Evolutionary conservation across 2,797 vertebrate species (phyloP).

Genomic region (Cyclopterus lumpus): DNA sequence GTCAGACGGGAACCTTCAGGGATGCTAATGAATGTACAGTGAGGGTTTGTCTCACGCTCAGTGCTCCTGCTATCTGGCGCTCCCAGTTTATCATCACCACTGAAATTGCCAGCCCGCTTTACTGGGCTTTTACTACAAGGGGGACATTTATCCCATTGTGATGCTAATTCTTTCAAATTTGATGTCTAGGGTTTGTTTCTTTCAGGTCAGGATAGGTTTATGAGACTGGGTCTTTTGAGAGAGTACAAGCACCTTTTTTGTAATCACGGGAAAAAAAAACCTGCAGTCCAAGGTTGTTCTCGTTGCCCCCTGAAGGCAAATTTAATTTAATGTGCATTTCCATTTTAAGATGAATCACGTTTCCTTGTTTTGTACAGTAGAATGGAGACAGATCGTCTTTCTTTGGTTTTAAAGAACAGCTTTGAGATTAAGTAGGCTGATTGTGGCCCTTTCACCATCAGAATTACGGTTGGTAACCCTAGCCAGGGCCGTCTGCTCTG

Average conservation of each 20-base stretch:
- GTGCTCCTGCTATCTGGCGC: constrained; percentile 73
- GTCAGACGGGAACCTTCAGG: constrained; percentile 73
- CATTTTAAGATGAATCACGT: constrained; percentile 84
- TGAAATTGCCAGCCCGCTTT: constrained; percentile 81
- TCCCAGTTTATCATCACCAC: constrained; percentile 80
- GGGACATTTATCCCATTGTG: constrained; percentile 82
- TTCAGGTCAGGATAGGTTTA: constrained; percentile 70
- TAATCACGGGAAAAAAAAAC: constrained; percentile 58
- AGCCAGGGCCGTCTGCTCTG: constrained; percentile 88
- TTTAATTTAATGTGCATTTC: constrained; percentile 84
- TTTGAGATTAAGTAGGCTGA: constrained; percentile 90
- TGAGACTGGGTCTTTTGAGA: constrained; percentile 65
- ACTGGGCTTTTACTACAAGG: constrained; percentile 73
- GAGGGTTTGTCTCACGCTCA: constrained; percentile 78
- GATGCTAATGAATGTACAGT: constrained; percentile 80
- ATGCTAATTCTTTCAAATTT: constrained; percentile 85
- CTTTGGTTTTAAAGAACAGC: constrained; percentile 86
- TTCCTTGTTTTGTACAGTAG: constrained; percentile 84
- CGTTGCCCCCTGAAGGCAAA: constrained; percentile 73
- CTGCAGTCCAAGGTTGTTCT: constrained; percentile 62
- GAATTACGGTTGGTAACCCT: constrained; percentile 91
- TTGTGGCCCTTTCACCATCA: constrained; percentile 89
- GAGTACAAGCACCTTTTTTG: constrained; percentile 76
- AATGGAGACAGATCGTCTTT: constrained; percentile 88
- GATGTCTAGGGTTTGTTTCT: constrained; percentile 76